Conservation (phyloP, 2,888 invertebrate species). For the Synergus laeviventris region DNA sequence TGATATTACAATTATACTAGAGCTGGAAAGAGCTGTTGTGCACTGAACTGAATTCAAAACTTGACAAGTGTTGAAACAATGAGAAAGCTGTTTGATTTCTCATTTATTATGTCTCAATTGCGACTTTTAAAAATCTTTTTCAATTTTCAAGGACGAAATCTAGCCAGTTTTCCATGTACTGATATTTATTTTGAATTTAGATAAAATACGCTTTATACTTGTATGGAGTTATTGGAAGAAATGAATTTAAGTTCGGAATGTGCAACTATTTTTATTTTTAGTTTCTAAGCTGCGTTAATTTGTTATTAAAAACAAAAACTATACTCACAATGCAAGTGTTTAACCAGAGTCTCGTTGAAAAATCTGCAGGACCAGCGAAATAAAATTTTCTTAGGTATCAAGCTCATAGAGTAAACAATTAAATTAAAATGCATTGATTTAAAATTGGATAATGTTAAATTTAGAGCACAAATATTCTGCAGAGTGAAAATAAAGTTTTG, state of each 20-base stretch:
- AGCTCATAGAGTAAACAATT: too few relatives aligned
- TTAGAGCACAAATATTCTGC: too few relatives aligned
- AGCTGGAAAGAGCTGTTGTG: neutral
- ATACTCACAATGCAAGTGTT: slow-evolving; percentile 18
- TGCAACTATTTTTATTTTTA: neutral
- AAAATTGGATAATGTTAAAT: too few relatives aligned
- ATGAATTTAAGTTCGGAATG: slow-evolving; percentile 26
- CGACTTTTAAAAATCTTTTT: neutral
- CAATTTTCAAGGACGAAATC: neutral
- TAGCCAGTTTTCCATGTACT: slow-evolving; percentile 27
- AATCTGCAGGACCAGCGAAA: neutral
- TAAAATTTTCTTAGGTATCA: too few relatives aligned
- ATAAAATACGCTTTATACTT: slow-evolving; percentile 13
- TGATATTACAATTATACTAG: slow-evolving; percentile 17
- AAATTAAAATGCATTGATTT: too few relatives aligned
- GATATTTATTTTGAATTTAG: slow-evolving; percentile 30
- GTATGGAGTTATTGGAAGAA: slow-evolving; percentile 21
- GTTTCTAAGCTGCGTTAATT: slow-evolving; percentile 10
- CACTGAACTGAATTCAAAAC: slow-evolving; percentile 1
- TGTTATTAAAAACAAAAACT: slow-evolving; percentile 15
- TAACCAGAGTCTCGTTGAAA: neutral
- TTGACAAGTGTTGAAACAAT: neutral
- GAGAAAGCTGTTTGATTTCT: neutral
- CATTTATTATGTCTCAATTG: neutral
- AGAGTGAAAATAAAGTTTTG: too few relatives aligned